A percentile compares a stretch with the other conserved stretches of the same genome.
phyloP scores from a whole-genome alignment of 2,113 vertebrate species.

The Erinaceus europaeus region DNA sequence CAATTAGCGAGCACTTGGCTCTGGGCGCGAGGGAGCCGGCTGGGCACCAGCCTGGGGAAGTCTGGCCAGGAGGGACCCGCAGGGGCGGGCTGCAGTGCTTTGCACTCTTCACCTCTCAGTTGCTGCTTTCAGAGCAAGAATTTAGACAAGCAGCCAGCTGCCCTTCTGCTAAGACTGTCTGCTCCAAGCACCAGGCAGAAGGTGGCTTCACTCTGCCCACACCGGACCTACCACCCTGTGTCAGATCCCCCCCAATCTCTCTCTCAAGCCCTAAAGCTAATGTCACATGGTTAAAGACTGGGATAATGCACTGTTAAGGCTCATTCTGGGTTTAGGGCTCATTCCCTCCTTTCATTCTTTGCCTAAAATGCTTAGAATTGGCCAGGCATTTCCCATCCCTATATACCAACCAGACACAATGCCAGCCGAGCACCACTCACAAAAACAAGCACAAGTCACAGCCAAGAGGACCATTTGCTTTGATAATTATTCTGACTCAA shows the following conservation, averaged over 20 bases:
- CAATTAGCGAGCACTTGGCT: constrained; percentile 34
- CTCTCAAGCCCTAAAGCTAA: neutral
- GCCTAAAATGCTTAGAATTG: neutral
- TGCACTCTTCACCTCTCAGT: constrained; percentile 57
- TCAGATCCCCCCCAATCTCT: neutral
- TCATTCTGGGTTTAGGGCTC: neutral
- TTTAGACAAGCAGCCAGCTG: neutral
- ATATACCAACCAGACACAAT: neutral
- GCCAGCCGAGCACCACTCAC: neutral
- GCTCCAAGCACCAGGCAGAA: neutral
- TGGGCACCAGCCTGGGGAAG: neutral
- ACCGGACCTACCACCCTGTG: neutral
- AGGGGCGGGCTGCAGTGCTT: neutral
- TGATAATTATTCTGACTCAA: constrained; percentile 34
- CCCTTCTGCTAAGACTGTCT: neutral
- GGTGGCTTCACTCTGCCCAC: neutral
- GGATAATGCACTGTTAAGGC: too few relatives aligned
- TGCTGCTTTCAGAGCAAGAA: constrained; percentile 25
- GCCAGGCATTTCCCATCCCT: neutral
- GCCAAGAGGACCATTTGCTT: neutral
- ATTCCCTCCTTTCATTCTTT: neutral
- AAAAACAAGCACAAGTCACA: constrained; percentile 18
- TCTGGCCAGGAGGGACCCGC: neutral
- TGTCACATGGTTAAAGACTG: too few relatives aligned
- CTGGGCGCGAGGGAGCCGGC: neutral